phyloP scores from a whole-genome alignment of 2,888 invertebrate species.

The Oscheius sp. region DNA sequence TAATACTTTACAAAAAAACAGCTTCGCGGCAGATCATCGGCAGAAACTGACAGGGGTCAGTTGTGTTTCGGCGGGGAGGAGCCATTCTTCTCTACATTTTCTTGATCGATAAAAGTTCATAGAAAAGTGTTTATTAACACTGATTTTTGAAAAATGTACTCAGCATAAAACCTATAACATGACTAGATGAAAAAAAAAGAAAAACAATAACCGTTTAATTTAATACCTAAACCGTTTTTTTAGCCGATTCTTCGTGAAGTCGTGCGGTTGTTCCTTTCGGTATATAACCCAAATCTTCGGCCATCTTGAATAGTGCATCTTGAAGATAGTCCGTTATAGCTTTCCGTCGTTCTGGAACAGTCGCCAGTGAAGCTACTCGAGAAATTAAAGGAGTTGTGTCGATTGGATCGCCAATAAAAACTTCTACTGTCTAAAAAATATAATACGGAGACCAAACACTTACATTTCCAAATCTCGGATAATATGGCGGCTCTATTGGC shows the following conservation, averaged over 20 bases:
- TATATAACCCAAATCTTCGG: constrained; percentile 45
- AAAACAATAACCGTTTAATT: too few species aligned
- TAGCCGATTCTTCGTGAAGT: constrained; percentile 16
- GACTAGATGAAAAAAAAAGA: too few species aligned
- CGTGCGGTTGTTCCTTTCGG: constrained; percentile 35
- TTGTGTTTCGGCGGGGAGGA: constrained; percentile 8
- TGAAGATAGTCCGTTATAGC: constrained; percentile 62
- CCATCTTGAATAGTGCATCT: constrained; percentile 52
- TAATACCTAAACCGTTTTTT: too few species aligned
- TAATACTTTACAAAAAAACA: not conserved
- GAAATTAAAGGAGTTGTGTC: constrained; percentile 43
- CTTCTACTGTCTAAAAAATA: constrained; percentile 53
- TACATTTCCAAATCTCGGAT: constrained; percentile 65
- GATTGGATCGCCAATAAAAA: constrained; percentile 60
- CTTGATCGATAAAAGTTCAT: constrained; percentile 3
- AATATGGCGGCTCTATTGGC: constrained; percentile 63
- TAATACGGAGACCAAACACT: constrained; percentile 16
- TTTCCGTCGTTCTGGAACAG: constrained; percentile 53
- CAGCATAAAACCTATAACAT: too few species aligned
- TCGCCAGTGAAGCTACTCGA: not conserved
- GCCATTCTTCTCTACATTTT: not conserved
- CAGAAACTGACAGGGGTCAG: constrained; percentile 12
- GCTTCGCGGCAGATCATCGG: not conserved
- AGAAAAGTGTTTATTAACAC: not conserved
- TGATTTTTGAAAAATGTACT: not conserved